Conservation (phyloP, 1,140 invertebrate genomes). For the Eufriesea mexicana region DNA sequence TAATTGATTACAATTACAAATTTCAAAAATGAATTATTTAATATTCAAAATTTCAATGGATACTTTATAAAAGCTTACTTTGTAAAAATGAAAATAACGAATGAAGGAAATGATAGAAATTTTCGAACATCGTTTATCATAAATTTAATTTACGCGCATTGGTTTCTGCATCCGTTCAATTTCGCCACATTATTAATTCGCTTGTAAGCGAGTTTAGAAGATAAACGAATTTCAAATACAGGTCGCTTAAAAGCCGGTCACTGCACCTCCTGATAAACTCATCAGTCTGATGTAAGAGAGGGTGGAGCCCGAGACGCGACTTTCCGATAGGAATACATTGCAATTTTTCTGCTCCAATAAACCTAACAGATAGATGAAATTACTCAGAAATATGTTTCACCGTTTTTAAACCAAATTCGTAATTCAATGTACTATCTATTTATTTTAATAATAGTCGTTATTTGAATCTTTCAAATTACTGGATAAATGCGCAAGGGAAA, state of each 20-base stretch:
- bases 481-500: no score
- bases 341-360: conserved; percentile 45
- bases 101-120: neutral
- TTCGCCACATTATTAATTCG: conserved; percentile 12
- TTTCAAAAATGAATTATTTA: neutral
- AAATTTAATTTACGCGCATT: neutral
- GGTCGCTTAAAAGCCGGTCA: conserved; percentile 34
- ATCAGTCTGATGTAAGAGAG: neutral
- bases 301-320: neutral
- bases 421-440: neutral
- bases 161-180: neutral
- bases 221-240: conserved; percentile 39
- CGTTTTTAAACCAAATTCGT: neutral
- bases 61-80: neutral
- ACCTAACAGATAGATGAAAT: conserved; percentile 12
- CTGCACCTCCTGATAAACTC: conserved; percentile 36
- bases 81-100: neutral
- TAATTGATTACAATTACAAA: neutral
- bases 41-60: neutral
- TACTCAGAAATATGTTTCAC: neutral
- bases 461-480: neutral
- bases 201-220: neutral
- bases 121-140: neutral
- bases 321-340: conserved; percentile 34
- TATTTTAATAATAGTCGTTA: no score